Conservation (phyloP, 2,888 invertebrate species). For the Lomographa bimaculata region DNA sequence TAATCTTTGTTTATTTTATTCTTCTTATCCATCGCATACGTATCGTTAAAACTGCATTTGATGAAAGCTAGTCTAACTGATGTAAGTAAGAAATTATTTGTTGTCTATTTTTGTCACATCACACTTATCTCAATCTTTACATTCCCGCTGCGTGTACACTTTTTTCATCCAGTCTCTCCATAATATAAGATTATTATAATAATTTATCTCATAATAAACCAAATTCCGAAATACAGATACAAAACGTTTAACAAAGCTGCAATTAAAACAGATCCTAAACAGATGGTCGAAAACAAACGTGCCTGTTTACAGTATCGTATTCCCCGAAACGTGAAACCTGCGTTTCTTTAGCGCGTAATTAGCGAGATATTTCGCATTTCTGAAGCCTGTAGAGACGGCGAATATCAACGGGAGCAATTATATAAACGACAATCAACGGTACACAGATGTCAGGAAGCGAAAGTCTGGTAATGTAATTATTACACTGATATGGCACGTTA, state of each 20-base stretch:
- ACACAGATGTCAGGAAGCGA: conserved; percentile 66
- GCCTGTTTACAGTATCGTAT: conserved; percentile 14
- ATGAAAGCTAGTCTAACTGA: too few species aligned
- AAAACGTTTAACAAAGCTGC: conserved; percentile 17
- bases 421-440: conserved; percentile 74
- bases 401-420: conserved; percentile 59
- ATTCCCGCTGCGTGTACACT: too few species aligned
- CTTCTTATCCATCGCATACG: too few species aligned
- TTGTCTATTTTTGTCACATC: too few species aligned
- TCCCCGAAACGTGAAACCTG: conserved; percentile 24
- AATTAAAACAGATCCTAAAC: conserved; percentile 14
- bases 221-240: too few species aligned
- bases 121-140: too few species aligned
- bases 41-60: too few species aligned
- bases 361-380: conserved; percentile 24
- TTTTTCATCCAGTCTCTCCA: too few species aligned
- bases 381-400: conserved; percentile 12
- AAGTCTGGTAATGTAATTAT: conserved; percentile 74
- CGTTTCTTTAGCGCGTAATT: conserved; percentile 23
- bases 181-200: too few species aligned
- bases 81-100: too few species aligned
- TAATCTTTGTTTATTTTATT: too few species aligned
- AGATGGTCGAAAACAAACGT: conserved; percentile 16
- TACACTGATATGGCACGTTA: conserved; percentile 62
- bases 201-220: too few species aligned